A percentile compares a stretch with the other conserved stretches of the same genome.
phyloP scores from a whole-genome alignment of 2,113 vertebrate species.

The Cyanoramphus novaezelandiae region DNA sequence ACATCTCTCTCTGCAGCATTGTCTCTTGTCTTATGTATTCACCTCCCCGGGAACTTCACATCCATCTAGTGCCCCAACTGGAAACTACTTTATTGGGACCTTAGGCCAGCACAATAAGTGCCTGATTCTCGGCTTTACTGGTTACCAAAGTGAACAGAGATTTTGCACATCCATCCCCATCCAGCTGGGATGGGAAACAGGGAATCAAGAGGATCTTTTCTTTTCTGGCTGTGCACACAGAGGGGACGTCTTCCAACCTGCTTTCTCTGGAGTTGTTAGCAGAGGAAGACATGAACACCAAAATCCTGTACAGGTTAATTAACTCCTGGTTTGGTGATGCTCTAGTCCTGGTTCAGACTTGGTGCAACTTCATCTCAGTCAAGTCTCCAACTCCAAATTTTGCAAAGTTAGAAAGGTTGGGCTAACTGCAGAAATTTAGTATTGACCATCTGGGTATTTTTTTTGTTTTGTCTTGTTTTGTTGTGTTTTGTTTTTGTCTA shows the following conservation, averaged over 20 bases:
- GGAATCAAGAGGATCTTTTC: neutral
- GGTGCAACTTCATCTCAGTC: neutral
- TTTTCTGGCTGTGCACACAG: neutral
- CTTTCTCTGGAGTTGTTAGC: neutral
- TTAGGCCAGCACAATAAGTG: neutral
- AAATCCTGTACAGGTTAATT: neutral
- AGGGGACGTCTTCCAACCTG: neutral
- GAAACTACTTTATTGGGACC: neutral
- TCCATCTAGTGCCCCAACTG: neutral
- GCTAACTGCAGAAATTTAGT: neutral
- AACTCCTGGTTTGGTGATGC: neutral
- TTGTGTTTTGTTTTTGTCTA: neutral
- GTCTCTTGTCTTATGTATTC: neutral
- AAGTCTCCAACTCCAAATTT: neutral
- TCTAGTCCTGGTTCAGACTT: neutral
- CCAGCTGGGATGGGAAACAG: neutral
- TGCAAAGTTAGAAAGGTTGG: neutral
- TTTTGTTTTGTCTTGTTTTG: neutral
- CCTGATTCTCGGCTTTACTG: neutral
- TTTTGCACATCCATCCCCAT: neutral
- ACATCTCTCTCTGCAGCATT: neutral
- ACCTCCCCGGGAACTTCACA: fast-evolving
- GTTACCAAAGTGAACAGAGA: neutral
- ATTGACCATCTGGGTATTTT: neutral
- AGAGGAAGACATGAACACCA: neutral